phyloP scores from a whole-genome alignment of 2,797 vertebrate species.

The Oceanodroma leucorhoa region DNA sequence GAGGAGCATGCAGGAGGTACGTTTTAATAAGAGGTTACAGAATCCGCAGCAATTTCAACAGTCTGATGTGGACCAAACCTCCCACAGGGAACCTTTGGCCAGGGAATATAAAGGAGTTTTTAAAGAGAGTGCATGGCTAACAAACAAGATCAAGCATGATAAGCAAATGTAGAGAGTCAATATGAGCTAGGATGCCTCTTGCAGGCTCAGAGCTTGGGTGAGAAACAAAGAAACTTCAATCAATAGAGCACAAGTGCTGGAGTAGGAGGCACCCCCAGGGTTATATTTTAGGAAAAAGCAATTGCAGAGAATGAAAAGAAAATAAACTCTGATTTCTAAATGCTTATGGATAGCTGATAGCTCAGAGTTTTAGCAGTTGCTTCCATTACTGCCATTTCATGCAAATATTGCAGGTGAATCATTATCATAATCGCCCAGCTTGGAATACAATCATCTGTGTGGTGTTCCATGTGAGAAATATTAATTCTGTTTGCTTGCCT shows the following conservation, averaged over 20 bases:
- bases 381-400: constrained; percentile 31
- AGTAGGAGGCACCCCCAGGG: neutral
- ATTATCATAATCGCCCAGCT: constrained; percentile 24
- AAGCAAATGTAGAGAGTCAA: neutral
- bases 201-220: neutral
- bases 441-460: constrained; percentile 1
- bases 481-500: constrained; percentile 35
- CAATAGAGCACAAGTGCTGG: neutral
- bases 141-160: neutral
- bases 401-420: constrained; percentile 29
- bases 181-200: neutral
- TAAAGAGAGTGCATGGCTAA: neutral
- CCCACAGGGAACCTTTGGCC: neutral
- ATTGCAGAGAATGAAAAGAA: constrained; percentile 8
- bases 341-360: neutral
- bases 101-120: neutral
- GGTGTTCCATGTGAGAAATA: neutral
- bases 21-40: neutral
- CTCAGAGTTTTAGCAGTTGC: neutral
- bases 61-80: neutral
- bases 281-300: constrained; percentile 39
- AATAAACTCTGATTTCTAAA: constrained; percentile 31
- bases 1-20: neutral
- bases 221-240: neutral
- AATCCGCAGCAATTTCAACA: neutral